Evolutionary conservation across 2,888 invertebrate species (phyloP).

Genomic region (Mesochorus sp.): DNA sequence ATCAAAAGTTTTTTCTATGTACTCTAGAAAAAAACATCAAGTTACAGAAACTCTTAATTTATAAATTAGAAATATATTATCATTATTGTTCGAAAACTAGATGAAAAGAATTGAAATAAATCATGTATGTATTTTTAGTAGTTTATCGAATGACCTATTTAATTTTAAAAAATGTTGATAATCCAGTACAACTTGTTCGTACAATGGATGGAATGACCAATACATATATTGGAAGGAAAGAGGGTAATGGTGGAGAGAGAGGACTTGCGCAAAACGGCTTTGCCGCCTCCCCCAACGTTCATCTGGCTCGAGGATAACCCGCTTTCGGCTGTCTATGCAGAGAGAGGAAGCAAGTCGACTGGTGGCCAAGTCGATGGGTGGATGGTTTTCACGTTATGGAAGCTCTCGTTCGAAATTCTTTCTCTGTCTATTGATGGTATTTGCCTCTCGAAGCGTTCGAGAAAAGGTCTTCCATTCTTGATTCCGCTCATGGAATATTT

Average conservation of each 20-base stretch:
- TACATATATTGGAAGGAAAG: constrained; percentile 35
- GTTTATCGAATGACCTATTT: no score
- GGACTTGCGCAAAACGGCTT: constrained; percentile 53
- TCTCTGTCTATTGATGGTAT: neutral
- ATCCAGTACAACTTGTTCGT: no score
- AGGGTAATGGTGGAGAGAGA: constrained; percentile 14
- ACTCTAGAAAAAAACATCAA: neutral
- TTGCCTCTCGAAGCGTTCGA: neutral
- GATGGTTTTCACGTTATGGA: constrained; percentile 30
- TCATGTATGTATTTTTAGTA: no score
- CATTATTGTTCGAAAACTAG: no score
- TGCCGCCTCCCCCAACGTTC: constrained; percentile 10
- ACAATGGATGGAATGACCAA: no score
- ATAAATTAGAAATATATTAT: no score
- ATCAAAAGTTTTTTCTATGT: neutral
- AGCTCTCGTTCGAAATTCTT: neutral
- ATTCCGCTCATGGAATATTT: neutral
- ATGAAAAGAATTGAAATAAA: no score
- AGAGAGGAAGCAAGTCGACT: constrained; percentile 38
- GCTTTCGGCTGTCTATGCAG: constrained; percentile 44
- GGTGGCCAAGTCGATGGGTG: constrained; percentile 40
- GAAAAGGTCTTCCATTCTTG: neutral
- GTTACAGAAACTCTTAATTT: no score
- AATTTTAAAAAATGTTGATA: no score
- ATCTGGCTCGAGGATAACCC: constrained; percentile 24